Evolutionary conservation across 2,888 invertebrate species (phyloP), one percentile per base, ranked within the genome.

Genomic region (Drosophila subquinaria): DNA sequence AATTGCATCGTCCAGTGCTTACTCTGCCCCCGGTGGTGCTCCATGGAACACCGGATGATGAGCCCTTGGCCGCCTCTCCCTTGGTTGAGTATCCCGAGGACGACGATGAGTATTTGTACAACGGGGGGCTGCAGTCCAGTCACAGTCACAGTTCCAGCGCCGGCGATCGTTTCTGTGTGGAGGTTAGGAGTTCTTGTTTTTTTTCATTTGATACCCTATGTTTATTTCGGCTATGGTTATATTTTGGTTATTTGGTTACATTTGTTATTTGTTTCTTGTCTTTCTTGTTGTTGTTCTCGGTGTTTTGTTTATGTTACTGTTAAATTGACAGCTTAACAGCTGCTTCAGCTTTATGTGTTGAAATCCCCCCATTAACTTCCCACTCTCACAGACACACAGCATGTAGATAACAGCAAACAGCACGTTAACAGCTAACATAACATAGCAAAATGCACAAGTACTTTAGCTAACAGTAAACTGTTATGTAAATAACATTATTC

Each of bases 71-170:
- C 84, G 95, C 95, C 91, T 95, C 95, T 93, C 96, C 96, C 87
- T 95, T 97, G 93, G 95, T 97, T 92, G 97, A 97, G 94, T 97
- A 96, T 93, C 97, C 97, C 90, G 96, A 96, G 92, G 97, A 97
- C 94, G 97, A 97, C 94, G 97, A 96, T 94, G 90, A 89, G 69
- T 81, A 78, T 78, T 74, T 79, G 62, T 79, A 79, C 79, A 42
- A 56, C 20, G 62, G 62, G 17, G 61, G 62, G 36, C 62, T 55
- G 55, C 62, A 36, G 23, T 33, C 56, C 70, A 90, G 88, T 69
- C 63, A 86, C 85, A 89, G 89, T 74, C 56, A 86, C 85, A 89
- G 89, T 71, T 88, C 89, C 88, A 88, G 85, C 83, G 84, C 82
- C 81, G 89, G 82, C 84, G 92, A 92, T 91, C 91, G 91, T 90